These are phyloP conservation scores for Austrofundulus limnaeus DNA, from an alignment of 2,113 vertebrate genomes.

Conservation along the genomic window DNA sequence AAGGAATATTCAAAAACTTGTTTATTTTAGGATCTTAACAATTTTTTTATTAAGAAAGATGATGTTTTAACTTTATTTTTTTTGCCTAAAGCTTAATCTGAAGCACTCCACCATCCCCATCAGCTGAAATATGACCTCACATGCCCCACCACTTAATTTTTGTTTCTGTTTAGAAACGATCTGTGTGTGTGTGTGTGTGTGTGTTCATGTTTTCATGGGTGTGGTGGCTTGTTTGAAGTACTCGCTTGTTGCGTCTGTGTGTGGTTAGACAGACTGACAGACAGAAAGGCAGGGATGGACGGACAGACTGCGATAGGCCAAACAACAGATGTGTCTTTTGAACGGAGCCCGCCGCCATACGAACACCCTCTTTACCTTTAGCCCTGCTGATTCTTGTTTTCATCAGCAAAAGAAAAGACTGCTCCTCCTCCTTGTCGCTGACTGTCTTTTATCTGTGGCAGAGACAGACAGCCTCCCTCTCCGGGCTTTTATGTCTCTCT, in stretches of 20 bases:
- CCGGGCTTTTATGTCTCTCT: constrained; percentile 63
- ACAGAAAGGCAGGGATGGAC: constrained; percentile 59
- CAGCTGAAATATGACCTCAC: not conserved
- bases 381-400: constrained; percentile 80
- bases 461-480: constrained; percentile 63
- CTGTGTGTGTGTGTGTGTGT: constrained; percentile 14
- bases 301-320: constrained; percentile 64
- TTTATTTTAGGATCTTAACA: too few species aligned
- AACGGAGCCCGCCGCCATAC: constrained; percentile 63
- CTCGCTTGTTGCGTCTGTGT: constrained; percentile 75
- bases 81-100: not conserved
- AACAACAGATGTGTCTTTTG: constrained; percentile 83
- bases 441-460: constrained; percentile 75
- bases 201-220: constrained; percentile 60
- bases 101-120: not conserved
- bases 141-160: not conserved
- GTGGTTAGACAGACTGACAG: constrained; percentile 65
- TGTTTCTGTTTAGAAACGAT: constrained; percentile 14
- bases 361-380: constrained; percentile 73
- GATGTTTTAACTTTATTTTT: too few species aligned
- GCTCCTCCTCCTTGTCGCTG: constrained; percentile 68
- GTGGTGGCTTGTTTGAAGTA: constrained; percentile 76
- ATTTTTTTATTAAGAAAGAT: too few species aligned
- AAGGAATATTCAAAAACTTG: too few species aligned
- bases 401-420: constrained; percentile 77